phyloP scores from a whole-genome alignment of 2,113 vertebrate genomes.

The Morphnarchus princeps region DNA sequence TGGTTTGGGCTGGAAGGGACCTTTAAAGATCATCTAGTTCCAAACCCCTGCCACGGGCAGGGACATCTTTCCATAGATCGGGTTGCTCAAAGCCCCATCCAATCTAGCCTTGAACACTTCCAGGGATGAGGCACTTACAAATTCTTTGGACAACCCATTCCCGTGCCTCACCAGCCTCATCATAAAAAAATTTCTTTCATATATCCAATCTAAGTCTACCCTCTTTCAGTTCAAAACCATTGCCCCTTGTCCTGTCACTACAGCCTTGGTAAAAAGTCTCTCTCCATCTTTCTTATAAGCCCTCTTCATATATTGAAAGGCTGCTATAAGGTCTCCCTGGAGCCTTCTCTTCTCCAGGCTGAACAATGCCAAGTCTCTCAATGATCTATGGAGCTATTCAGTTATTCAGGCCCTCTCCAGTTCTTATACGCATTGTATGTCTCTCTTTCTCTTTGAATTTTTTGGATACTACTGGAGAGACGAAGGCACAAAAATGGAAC shows the following conservation, averaged over 20 bases:
- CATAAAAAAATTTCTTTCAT: not conserved
- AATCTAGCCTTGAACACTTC: not conserved
- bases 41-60: not conserved
- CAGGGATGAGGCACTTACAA: not conserved
- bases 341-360: not conserved
- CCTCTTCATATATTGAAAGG: not conserved
- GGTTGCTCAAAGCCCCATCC: not conserved
- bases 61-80: not conserved
- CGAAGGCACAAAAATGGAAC: not conserved
- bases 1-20: not conserved
- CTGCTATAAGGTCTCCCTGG: not conserved
- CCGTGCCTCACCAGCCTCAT: not conserved
- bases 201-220: not conserved
- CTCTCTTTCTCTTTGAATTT: not conserved
- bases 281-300: not conserved
- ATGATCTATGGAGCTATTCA: not conserved
- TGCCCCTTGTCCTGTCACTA: not conserved
- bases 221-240: not conserved
- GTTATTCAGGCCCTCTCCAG: not conserved
- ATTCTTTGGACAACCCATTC: not conserved
- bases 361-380: not conserved
- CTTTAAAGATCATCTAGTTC: not conserved
- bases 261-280: not conserved
- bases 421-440: not conserved
- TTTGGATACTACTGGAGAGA: not conserved